Percentiles rank a stretch among this genome's conserved stretches.
Conservation (phyloP, 2,113 vertebrate species). For the Oophaga pumilio region DNA sequence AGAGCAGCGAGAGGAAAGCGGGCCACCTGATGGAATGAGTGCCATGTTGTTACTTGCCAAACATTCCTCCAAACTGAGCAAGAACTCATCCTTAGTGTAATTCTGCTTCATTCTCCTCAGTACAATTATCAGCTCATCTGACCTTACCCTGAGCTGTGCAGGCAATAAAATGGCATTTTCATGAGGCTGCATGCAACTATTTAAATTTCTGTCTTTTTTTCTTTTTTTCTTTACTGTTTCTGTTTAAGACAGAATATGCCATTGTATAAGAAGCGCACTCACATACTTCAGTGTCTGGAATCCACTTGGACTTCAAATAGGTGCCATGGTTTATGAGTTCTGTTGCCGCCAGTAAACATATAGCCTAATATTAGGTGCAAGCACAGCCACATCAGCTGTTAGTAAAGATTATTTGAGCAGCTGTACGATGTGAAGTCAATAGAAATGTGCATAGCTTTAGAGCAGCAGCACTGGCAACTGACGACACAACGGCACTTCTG, state of each 20-base stretch:
- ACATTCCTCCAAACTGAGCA: conserved; percentile 44
- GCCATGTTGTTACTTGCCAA: conserved; percentile 48
- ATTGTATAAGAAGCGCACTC: conserved; percentile 15
- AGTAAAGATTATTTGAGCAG: conserved; percentile 46
- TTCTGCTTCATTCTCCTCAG: neutral
- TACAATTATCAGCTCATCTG: conserved; percentile 26
- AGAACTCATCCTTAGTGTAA: conserved; percentile 7
- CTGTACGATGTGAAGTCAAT: conserved; percentile 14
- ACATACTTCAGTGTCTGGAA: conserved; percentile 45
- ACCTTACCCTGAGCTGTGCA: conserved; percentile 17
- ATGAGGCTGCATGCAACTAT: conserved; percentile 34
- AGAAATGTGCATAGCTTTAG: neutral
- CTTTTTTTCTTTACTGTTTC: neutral
- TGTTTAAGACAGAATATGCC: neutral
- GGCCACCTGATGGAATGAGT: conserved; percentile 37
- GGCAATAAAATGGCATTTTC: conserved; percentile 33
- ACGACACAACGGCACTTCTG: neutral
- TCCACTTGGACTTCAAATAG: conserved; percentile 49
- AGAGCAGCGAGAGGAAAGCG: neutral
- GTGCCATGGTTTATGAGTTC: conserved; percentile 40
- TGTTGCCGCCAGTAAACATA: conserved; percentile 31
- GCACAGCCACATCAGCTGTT: conserved; percentile 35
- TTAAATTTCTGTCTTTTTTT: neutral
- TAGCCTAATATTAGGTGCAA: conserved; percentile 43
- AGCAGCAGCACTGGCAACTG: neutral